phyloP scores from a whole-genome alignment of 2,113 vertebrate species.

The Hippotragus niger region DNA sequence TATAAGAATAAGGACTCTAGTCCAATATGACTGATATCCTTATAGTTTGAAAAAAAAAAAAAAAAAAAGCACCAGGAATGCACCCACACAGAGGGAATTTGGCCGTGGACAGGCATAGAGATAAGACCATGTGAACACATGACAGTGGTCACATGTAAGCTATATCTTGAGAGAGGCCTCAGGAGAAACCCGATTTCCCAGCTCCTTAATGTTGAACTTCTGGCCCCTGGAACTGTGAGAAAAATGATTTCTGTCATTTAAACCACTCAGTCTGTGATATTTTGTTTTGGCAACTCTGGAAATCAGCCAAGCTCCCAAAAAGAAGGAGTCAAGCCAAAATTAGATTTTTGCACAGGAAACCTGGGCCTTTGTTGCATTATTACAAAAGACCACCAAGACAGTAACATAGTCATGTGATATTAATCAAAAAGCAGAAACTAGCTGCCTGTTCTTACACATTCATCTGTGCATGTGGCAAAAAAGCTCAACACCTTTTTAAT shows the following conservation, averaged over 20 bases:
- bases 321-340: background rate
- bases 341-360: background rate
- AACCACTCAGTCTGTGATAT: background rate
- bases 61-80: background rate
- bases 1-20: background rate
- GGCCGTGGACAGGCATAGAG: background rate
- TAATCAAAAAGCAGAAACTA: background rate
- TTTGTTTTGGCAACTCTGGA: background rate
- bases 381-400: background rate
- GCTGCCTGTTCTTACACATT: background rate
- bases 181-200: background rate
- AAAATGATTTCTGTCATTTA: background rate
- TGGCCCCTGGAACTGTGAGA: background rate
- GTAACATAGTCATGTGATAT: too few species aligned
- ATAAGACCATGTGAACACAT: background rate
- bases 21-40: background rate
- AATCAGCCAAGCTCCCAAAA: background rate
- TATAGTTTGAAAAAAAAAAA: background rate
- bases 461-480: background rate
- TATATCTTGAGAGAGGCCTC: background rate
- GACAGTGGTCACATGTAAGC: background rate
- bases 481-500: background rate
- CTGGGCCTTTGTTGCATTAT: background rate
- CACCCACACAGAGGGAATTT: background rate
- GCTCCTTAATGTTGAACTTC: background rate